These are phyloP conservation scores for Triplophysa rosa DNA, from an alignment of 2,113 vertebrate genomes.

Conservation along the genomic window DNA sequence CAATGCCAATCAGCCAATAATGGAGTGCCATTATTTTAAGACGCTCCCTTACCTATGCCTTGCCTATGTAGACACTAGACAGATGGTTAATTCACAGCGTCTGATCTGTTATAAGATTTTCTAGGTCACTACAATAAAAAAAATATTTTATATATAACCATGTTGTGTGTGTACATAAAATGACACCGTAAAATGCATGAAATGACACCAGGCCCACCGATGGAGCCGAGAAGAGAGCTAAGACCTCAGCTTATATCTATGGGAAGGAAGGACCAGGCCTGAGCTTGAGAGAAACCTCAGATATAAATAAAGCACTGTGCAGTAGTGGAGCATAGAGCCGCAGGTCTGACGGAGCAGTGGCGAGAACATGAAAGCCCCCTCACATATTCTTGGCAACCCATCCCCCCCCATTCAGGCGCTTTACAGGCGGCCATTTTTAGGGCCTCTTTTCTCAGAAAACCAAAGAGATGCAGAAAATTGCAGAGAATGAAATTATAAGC, in stretches of 20 bases:
- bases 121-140: background rate
- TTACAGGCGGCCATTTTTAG: constrained; percentile 55
- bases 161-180: background rate
- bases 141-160: background rate
- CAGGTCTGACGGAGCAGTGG: constrained; percentile 12
- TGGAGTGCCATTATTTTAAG: background rate
- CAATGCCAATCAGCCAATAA: too few species aligned
- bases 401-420: constrained; percentile 30
- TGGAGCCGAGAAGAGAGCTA: constrained; percentile 15
- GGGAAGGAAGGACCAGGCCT: constrained; percentile 27
- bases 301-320: constrained; percentile 48
- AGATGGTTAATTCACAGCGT: background rate
- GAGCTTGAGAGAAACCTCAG: constrained; percentile 52
- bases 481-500: constrained; percentile 68
- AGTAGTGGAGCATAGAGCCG: constrained; percentile 38
- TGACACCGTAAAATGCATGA: background rate
- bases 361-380: constrained; percentile 52
- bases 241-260: constrained; percentile 10
- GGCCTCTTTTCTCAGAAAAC: constrained; percentile 59
- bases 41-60: too few species aligned
- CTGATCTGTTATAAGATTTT: background rate
- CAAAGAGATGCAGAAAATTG: constrained; percentile 62
- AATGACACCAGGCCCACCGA: background rate
- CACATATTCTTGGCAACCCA: constrained; percentile 41
- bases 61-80: background rate